Base-by-base conservation (phyloP, 2,888 invertebrate genomes). In the Brachypterus glaber region DNA sequence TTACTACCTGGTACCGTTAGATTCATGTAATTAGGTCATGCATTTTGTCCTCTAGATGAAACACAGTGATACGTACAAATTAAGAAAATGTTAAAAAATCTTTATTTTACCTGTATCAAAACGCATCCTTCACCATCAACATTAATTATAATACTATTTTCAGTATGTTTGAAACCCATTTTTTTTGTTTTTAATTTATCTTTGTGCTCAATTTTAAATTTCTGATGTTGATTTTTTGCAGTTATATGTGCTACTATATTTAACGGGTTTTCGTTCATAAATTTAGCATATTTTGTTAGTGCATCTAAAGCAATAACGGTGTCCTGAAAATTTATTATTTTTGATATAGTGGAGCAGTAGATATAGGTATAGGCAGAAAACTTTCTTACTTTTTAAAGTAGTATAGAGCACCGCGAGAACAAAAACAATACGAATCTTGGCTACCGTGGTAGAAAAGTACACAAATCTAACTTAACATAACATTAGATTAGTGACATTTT, bases 261-360 rank as follows among this genome's bases (percentile, higher is more conserved):
- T 2, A 69, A 60, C 4, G 64, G 54, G 31, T 64, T 63, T 9
- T 59, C 59, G 33, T 63, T 64, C 38, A 73, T 62, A 1, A 66
- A 57, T 2, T 61, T 53, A 2, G 74, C 71, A 52, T 73, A 77
- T 49, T 70, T 70, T 1, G 75, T 66, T 8, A 77, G 54, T 1
- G 76, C 77, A 47, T 76, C 74, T 12, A 79, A 60, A 3, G 73
- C 77, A 8, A 77, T 66, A 1, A 74, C 71, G 0, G 77, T 77
- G 49, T 77, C 77, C 68, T 73, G 51, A 35, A 59, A 50, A 43
- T 34, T 9, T 14, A 35, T 24, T 13, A 15, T n/a, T 7, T 25
- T 4, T 38, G 33, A 17, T 14, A 36, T 15, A 31, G 4, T n/a
- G n/a, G n/a, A n/a, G n/a, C n/a, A n/a, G n/a, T n/a, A n/a, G n/a